phyloP scores from a whole-genome alignment of 37 sponge, comb jelly and placozoan genomes.

The Ephydatia muelleri region DNA sequence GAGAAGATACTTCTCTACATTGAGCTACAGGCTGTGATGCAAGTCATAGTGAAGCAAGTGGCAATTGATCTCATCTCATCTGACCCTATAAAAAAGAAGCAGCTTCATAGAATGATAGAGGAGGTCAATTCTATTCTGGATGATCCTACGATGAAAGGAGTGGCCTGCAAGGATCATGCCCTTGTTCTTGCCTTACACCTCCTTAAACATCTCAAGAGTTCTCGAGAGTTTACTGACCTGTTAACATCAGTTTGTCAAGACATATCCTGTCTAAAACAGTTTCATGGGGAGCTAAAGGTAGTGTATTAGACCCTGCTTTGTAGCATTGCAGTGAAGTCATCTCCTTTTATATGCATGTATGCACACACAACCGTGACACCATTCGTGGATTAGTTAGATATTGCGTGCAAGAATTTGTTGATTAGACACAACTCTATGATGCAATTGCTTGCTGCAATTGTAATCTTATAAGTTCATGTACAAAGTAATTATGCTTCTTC shows the following conservation, averaged over 20 bases:
- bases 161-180: conserved; percentile 33
- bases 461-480: no score
- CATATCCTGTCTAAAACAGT: conserved; percentile 14
- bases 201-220: conserved; percentile 13
- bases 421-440: no score
- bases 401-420: no score
- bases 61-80: conserved; percentile 3
- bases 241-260: background rate
- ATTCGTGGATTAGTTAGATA: background rate
- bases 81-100: conserved; percentile 1
- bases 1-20: conserved; percentile 45
- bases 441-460: no score
- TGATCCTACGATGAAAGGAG: conserved; percentile 63
- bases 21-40: conserved; percentile 67
- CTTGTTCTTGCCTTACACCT: conserved; percentile 38
- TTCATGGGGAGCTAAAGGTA: conserved; percentile 1
- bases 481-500: no score
- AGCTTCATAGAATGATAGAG: background rate
- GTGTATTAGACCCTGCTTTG: background rate
- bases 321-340: conserved; percentile 2
- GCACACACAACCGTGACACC: no score
- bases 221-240: conserved; percentile 16
- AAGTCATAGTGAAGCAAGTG: conserved; percentile 26
- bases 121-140: conserved; percentile 49
- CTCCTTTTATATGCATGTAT: conserved; percentile 20